Evolutionary conservation across 1,140 invertebrate species (phyloP), one percentile per base, ranked within the genome.

Genomic region (Cepaea nemoralis): DNA sequence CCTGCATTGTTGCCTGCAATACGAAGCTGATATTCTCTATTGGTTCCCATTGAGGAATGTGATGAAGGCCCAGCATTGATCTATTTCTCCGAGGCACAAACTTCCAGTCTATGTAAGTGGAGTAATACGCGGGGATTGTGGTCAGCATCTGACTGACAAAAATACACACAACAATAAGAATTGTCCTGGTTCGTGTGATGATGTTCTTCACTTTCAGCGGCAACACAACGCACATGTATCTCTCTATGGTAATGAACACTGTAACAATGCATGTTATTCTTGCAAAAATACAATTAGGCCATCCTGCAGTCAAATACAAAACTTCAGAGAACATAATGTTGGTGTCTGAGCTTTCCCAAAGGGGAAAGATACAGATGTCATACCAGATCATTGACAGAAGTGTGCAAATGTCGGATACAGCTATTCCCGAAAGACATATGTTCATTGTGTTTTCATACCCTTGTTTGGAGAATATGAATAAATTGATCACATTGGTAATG

Each of bases 261-360:
- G 77, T 78, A 8, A 78, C 70, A 59, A 59, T 40, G 24, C 59
- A 33, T 1, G 77, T 69, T 31, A 63, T 78, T n/a, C 77, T 31
- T 24, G 66, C 77, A 39, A 37, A 78, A 33, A 35, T 39, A 37
- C 39, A 27, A 42, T 67, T 31, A 3, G 40, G 63, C 55, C 55
- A 66, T 10, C 40, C 76, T 3, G 27, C 76, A 31, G 59, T 67
- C 3, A 67, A 39, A 22, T 66, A 66, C 6, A 33, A 10, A 1
- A 77, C 31, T 24, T 69, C 31, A 19, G 22, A 14, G 19, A 48
- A 48, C 19, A 19, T 19, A 48, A 48, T 19, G 19, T 48, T 48
- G 19, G 45, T 48, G 8, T 19, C 45, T 48, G 45, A 48, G 45
- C 19, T 48, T 19, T 48, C 45, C 45, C 8, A 48, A 48, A 12